Percentiles rank a stretch among this genome's conserved stretches.
Conservation (phyloP, 2,888 invertebrate genomes). For the Phortica magna region DNA sequence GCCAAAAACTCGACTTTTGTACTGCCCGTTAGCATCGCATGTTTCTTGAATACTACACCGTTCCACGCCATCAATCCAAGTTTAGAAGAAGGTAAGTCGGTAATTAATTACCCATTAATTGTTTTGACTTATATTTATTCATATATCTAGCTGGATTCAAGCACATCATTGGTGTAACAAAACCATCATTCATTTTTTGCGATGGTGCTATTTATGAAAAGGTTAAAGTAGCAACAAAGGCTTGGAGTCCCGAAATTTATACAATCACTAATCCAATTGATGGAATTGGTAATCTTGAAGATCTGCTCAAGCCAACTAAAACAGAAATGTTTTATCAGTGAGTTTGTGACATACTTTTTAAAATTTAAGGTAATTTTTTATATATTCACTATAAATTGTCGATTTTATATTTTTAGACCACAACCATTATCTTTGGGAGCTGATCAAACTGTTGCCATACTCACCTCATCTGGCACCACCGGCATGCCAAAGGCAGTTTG, state of each 20-base stretch:
- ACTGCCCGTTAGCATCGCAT: constrained; percentile 58
- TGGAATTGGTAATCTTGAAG: constrained; percentile 50
- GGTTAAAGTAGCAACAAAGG: constrained; percentile 47
- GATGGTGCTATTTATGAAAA: constrained; percentile 54
- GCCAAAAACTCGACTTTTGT: constrained; percentile 56
- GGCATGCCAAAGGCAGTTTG: constrained; percentile 62
- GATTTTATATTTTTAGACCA: constrained; percentile 1
- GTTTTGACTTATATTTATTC: too few species aligned
- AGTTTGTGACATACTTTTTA: too few species aligned
- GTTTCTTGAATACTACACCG: constrained; percentile 55
- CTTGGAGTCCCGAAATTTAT: constrained; percentile 51
- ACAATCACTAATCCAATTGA: constrained; percentile 53
- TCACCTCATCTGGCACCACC: constrained; percentile 67
- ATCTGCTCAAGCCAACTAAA: constrained; percentile 45
- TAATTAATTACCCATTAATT: background rate
- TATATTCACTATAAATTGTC: background rate
- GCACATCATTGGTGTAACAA: constrained; percentile 51
- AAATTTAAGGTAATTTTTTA: background rate
- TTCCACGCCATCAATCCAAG: constrained; percentile 62
- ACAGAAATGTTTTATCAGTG: constrained; percentile 54
- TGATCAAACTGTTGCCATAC: constrained; percentile 58
- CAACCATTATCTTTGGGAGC: constrained; percentile 39
- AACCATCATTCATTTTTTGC: constrained; percentile 56
- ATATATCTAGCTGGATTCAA: constrained; percentile 44
- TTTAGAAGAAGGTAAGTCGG: constrained; percentile 43